A percentile compares a stretch with the other conserved stretches of the same genome.
phyloP scores from a whole-genome alignment of 2,113 vertebrate species.

The Cacatua alba region DNA sequence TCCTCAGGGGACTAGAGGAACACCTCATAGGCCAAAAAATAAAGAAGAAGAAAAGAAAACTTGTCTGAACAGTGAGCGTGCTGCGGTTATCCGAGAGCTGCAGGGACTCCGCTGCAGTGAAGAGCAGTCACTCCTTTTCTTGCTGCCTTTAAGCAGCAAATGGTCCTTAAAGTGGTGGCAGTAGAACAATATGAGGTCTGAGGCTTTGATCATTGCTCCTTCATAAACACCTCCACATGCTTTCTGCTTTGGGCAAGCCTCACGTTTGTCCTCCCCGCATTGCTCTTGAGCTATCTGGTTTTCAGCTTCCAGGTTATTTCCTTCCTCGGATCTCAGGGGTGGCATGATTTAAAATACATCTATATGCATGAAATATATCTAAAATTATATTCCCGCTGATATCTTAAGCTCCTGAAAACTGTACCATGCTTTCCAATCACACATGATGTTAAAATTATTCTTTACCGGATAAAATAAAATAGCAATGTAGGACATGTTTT shows the following conservation, averaged over 20 bases:
- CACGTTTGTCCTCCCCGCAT: background rate
- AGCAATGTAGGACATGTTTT: background rate
- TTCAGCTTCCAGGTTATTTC: background rate
- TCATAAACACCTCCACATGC: background rate
- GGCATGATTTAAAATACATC: background rate
- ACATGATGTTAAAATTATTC: background rate
- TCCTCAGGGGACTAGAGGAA: background rate
- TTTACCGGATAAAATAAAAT: background rate
- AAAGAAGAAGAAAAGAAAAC: background rate
- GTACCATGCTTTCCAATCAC: background rate
- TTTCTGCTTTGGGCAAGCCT: background rate
- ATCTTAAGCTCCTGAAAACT: background rate
- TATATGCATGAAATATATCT: background rate
- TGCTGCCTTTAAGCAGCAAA: background rate
- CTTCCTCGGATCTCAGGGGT: background rate
- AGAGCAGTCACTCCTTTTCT: background rate
- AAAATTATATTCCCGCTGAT: background rate
- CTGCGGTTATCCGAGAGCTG: background rate
- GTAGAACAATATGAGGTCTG: background rate
- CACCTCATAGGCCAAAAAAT: background rate
- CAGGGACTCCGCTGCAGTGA: background rate
- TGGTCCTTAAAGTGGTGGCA: background rate
- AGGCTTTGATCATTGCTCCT: background rate
- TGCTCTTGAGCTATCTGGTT: background rate
- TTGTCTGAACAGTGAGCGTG: accelerated